Evolutionary conservation across 2,888 invertebrate genomes (phyloP).

Genomic region (Maniola hyperantus): DNA sequence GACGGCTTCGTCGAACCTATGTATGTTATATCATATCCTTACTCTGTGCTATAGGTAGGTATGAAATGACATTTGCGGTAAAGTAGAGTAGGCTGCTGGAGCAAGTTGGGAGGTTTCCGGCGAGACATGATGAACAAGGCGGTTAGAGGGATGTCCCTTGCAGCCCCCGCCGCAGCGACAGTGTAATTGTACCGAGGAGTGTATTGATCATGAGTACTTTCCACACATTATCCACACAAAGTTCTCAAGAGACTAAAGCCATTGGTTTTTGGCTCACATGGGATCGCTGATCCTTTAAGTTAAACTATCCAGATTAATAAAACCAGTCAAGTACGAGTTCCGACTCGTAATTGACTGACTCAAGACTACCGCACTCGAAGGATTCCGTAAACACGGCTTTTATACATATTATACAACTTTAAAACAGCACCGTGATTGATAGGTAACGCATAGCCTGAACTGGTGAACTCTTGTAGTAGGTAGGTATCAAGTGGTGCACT

Average conservation of each 20-base stretch:
- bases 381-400: no score
- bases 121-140: conserved; percentile 8
- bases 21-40: no score
- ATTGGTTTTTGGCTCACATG: neutral
- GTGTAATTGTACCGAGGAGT: conserved; percentile 15
- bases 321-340: no score
- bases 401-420: no score
- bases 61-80: conserved; percentile 2
- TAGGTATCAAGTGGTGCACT: no score
- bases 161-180: conserved; percentile 14
- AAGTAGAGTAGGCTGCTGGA: conserved; percentile 1
- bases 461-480: no score
- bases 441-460: no score
- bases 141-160: conserved; percentile 11
- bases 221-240: neutral
- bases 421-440: no score
- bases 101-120: conserved; percentile 21
- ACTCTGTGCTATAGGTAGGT: neutral
- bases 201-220: neutral
- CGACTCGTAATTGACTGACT: no score
- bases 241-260: neutral
- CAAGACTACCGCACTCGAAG: no score
- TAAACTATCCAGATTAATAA: no score
- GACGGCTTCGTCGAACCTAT: no score
- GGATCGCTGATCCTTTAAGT: neutral